These are phyloP conservation scores for Mallotus villosus DNA, from an alignment of 2,797 vertebrate genomes.

Conservation along the genomic window DNA sequence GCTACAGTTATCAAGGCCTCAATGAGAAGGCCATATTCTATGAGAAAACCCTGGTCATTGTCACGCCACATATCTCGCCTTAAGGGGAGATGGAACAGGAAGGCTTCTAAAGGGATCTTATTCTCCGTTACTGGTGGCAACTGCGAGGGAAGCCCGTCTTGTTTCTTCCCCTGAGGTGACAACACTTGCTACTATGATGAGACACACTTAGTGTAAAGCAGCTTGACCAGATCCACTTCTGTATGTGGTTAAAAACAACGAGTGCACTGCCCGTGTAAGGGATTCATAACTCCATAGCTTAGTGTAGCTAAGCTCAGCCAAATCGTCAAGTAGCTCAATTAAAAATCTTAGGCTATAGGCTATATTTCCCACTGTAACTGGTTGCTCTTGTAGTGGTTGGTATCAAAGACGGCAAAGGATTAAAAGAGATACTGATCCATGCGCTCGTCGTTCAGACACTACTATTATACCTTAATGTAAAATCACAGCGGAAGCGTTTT, in stretches of 20 bases:
- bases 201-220: not conserved
- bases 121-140: constrained; percentile 55
- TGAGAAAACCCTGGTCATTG: constrained; percentile 68
- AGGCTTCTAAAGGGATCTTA: constrained; percentile 58
- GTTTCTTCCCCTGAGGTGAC: constrained; percentile 31
- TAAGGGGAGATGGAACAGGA: constrained; percentile 61
- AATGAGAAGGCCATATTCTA: constrained; percentile 61
- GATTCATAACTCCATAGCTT: no score
- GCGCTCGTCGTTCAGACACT: not conserved
- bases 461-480: constrained; percentile 6
- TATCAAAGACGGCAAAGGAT: no score
- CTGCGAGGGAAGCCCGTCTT: constrained; percentile 34
- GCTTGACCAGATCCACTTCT: not conserved
- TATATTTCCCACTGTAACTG: no score
- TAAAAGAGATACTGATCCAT: not conserved
- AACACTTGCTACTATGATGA: not conserved
- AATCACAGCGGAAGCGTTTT: not conserved
- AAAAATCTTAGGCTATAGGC: no score
- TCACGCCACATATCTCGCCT: constrained; percentile 60
- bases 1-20: constrained; percentile 59
- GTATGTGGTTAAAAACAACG: no score
- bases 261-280: no score
- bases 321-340: no score
- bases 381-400: no score
- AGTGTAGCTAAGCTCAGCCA: no score